Base-by-base conservation (phyloP, 2,888 invertebrate species). In the Tuberolachnus salignus region DNA sequence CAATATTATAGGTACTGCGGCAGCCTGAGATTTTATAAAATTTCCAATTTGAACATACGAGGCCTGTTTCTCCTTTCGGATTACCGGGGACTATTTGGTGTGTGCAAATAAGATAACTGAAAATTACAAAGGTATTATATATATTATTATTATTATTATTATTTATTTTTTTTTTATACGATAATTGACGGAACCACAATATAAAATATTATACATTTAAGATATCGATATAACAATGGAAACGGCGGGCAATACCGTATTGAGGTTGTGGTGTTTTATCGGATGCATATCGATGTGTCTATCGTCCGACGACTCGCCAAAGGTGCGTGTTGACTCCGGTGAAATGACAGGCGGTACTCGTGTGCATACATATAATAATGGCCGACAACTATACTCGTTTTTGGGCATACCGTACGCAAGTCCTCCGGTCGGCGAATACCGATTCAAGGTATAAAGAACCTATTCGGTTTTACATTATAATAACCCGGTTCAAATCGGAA, bases 381-480 rank as follows among this genome's bases (percentile, higher is more conserved):
- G 82, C 9, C 67, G 80, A 14, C 23, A 57, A 14, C 21, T 82
- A 11, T 55, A 80, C 42, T 80, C 83, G 3, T 83, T 82, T 55
- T 55, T 82, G 21, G 83, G 83, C 13, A 81, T 83, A 57, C 83
- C 83, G 10, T 83, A 83, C 53, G 83, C 83, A 26, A 81, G 81
- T 53, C 83, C 83, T 13, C 83, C 83, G 3, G 82, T 82, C 8
- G 82, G 82, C 21, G 80, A 83, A 10, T 66, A 81, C 69, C 74
- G 83, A 59, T 83, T 83, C 49, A 82, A 81, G 81, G 83, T 83
- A 81, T 64, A 81, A 71, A 57, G 3, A 26, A 23, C 21, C n/a
- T n/a, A 13, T 63, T 23, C 6, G 26, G 21, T 61, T 3, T 3
- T n/a, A 19, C 9, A n/a, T n/a, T n/a, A 10, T 21, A 14, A 21